Conservation (phyloP, 37 sponge, comb jelly and placozoan genomes). For the Oopsacas minuta region DNA sequence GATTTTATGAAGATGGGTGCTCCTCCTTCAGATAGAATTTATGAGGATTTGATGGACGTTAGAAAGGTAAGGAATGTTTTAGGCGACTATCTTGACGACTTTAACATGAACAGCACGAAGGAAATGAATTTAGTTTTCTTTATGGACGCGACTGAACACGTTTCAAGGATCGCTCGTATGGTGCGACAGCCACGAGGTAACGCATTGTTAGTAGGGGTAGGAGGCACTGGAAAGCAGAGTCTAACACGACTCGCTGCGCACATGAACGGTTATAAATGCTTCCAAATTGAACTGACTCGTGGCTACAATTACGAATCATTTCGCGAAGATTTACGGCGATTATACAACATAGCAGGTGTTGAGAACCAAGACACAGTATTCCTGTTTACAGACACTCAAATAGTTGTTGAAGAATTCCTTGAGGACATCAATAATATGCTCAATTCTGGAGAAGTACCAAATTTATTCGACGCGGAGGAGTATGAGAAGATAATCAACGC, state of each 20-base stretch:
- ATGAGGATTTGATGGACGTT: slow-evolving; percentile 70
- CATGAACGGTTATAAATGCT: slow-evolving; percentile 89
- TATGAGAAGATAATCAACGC: slow-evolving; percentile 75
- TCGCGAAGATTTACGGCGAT: slow-evolving; percentile 83
- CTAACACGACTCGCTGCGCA: slow-evolving; percentile 90
- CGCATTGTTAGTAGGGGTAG: slow-evolving; percentile 96
- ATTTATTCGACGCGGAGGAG: slow-evolving; percentile 86
- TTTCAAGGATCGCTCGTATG: slow-evolving; percentile 96
- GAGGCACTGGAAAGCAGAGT: slow-evolving; percentile 97
- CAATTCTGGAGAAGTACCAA: slow-evolving; percentile 98
- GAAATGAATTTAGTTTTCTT: slow-evolving; percentile 99
- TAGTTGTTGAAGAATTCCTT: slow-evolving; percentile 91
- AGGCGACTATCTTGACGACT: slow-evolving; percentile 92
- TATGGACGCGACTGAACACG: slow-evolving; percentile 91
- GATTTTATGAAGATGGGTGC: slow-evolving; percentile 95
- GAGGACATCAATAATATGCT: slow-evolving; percentile 99
- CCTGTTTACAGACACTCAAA: slow-evolving; percentile 98
- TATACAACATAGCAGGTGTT: slow-evolving; percentile 80
- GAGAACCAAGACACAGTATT: slow-evolving; percentile 77
- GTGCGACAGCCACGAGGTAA: slow-evolving; percentile 92
- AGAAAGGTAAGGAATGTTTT: slow-evolving; percentile 62
- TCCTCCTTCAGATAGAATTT: slow-evolving; percentile 54
- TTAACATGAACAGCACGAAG: slow-evolving; percentile 81
- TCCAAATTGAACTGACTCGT: slow-evolving; percentile 92
- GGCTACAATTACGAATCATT: slow-evolving; percentile 89